These are phyloP conservation scores for Julus scanicus DNA, from an alignment of 2,888 invertebrate genomes.

Conservation along the genomic window DNA sequence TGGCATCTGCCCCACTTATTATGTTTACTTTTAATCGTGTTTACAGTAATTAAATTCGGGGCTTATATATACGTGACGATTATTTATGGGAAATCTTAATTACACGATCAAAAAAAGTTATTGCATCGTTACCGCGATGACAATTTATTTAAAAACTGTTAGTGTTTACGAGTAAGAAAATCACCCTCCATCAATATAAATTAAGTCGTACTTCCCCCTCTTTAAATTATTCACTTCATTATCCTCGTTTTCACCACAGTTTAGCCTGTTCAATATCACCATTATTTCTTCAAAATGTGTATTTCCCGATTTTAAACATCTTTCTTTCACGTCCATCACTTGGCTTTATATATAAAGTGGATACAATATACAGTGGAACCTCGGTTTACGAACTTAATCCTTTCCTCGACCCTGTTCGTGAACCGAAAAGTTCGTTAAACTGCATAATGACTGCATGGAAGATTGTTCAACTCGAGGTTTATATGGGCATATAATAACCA, in stretches of 20 bases:
- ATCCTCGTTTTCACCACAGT: background rate
- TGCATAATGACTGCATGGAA: too few species aligned
- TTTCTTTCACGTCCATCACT: too few species aligned
- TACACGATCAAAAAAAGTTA: background rate
- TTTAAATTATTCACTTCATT: background rate
- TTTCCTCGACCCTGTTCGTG: too few species aligned
- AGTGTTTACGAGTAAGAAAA: background rate
- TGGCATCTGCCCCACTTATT: background rate
- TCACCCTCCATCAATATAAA: background rate
- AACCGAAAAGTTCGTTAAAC: too few species aligned
- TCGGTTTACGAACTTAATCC: too few species aligned
- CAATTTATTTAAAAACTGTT: background rate
- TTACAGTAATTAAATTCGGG: constrained; percentile 4
- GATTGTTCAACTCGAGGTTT: too few species aligned
- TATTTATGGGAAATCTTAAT: background rate
- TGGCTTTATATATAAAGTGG: too few species aligned
- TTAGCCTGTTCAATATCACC: background rate
- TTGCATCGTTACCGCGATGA: background rate
- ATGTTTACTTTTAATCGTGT: background rate
- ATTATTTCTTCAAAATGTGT: too few species aligned
- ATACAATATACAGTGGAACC: too few species aligned
- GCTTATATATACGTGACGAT: background rate
- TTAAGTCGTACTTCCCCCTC: background rate
- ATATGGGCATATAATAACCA: too few species aligned
- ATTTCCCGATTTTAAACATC: too few species aligned